phyloP scores from a whole-genome alignment of 2,113 vertebrate species.

The Phasianus colchicus region DNA sequence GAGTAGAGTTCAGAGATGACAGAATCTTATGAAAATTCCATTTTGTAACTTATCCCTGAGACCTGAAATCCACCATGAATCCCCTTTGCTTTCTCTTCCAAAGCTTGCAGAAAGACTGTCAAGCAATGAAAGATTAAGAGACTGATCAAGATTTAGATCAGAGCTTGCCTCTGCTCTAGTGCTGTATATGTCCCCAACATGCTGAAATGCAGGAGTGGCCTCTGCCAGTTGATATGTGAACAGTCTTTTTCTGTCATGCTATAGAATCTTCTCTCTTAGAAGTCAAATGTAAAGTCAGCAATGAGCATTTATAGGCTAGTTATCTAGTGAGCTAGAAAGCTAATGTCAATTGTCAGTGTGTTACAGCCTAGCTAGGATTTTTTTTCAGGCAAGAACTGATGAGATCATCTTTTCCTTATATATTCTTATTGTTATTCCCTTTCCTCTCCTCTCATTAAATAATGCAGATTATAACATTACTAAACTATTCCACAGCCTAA shows the following conservation, averaged over 20 bases:
- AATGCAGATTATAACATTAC: neutral
- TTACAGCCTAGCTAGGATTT: neutral
- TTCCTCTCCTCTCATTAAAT: neutral
- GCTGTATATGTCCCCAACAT: neutral
- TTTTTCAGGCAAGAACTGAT: neutral
- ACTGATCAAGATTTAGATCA: neutral
- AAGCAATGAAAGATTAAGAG: neutral
- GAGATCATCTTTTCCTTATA: neutral
- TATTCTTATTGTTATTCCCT: neutral
- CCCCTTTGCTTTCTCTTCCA: neutral
- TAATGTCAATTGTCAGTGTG: neutral
- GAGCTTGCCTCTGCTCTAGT: neutral
- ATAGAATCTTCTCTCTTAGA: neutral
- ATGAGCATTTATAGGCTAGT: constrained; percentile 46
- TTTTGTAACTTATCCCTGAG: neutral
- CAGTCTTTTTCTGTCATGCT: neutral
- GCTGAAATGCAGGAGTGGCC: neutral
- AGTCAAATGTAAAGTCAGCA: constrained; percentile 14
- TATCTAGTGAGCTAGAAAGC: constrained; percentile 27
- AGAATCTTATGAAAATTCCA: neutral
- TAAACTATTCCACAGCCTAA: neutral
- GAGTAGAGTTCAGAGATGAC: neutral
- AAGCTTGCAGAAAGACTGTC: neutral
- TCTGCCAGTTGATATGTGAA: constrained; percentile 12
- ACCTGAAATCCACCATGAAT: neutral